Conservation (phyloP, 2,888 invertebrate genomes). For the Frankliniella intonsa region DNA sequence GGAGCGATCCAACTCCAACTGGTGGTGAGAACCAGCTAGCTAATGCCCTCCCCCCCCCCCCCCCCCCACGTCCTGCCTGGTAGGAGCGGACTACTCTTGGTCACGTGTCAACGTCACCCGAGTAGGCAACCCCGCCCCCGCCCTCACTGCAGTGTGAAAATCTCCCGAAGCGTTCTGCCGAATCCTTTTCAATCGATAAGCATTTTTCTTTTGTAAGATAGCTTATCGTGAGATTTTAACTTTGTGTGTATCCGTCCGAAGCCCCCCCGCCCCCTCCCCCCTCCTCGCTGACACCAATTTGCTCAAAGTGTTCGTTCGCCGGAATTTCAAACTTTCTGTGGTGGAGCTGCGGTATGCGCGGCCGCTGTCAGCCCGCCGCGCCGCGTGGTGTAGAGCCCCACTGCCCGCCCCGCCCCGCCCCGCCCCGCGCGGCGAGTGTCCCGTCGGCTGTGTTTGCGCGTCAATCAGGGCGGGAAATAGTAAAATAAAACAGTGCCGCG, state of each 20-base stretch:
- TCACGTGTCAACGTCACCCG: not conserved
- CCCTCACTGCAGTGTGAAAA: not conserved
- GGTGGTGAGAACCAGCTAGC: not conserved
- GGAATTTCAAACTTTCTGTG: too few relatives aligned
- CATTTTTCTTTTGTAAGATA: not conserved
- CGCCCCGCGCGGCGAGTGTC: slow-evolving; percentile 38
- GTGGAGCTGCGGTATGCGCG: too few relatives aligned
- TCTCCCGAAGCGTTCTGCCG: not conserved
- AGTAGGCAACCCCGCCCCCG: not conserved
- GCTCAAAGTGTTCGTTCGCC: too few relatives aligned
- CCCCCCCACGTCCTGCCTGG: too few relatives aligned
- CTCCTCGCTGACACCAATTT: too few relatives aligned
- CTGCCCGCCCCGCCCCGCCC: slow-evolving; percentile 46
- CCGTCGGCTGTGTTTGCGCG: too few relatives aligned
- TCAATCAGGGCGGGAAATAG: too few relatives aligned
- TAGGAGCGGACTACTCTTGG: not conserved
- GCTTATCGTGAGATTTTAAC: not conserved
- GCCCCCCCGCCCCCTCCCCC: not conserved
- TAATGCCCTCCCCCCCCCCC: not conserved
- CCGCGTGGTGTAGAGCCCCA: too few relatives aligned
- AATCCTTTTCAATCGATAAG: not conserved
- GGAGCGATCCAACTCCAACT: not conserved
- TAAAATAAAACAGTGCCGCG: too few relatives aligned
- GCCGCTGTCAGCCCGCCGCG: too few relatives aligned
- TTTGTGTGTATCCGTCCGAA: not conserved